Evolutionary conservation across 2,797 vertebrate species (phyloP).

Genomic region (Bryconaethiops microstoma): DNA sequence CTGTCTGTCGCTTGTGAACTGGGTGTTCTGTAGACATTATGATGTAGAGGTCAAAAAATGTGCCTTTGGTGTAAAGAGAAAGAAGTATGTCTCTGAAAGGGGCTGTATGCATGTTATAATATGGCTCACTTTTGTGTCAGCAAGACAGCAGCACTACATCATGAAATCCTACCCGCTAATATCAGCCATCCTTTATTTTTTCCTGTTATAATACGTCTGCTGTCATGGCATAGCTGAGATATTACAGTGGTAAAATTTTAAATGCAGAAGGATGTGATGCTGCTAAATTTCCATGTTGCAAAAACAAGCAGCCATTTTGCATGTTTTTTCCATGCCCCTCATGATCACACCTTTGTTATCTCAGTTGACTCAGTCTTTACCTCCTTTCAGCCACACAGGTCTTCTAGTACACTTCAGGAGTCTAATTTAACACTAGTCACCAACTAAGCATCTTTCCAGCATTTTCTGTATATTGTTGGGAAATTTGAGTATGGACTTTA

Average conservation of each 20-base stretch:
- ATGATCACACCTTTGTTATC: background rate
- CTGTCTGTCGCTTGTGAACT: background rate
- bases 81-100: background rate
- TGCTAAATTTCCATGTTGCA: background rate
- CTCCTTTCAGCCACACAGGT: slow-evolving; percentile 13
- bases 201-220: background rate
- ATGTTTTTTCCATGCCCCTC: background rate
- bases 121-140: background rate
- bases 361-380: background rate
- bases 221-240: background rate
- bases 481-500: background rate
- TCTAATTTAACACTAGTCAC: slow-evolving; percentile 33
- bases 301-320: slow-evolving; percentile 9
- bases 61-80: background rate
- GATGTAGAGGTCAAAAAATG: background rate
- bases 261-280: background rate
- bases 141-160: background rate
- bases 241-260: background rate
- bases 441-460: background rate
- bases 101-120: background rate
- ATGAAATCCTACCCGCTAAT: background rate
- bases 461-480: background rate
- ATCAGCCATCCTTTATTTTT: background rate
- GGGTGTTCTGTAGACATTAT: background rate
- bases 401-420: slow-evolving; percentile 34